phyloP scores from a whole-genome alignment of 2,888 invertebrate genomes.

The Eupithecia centaureata region DNA sequence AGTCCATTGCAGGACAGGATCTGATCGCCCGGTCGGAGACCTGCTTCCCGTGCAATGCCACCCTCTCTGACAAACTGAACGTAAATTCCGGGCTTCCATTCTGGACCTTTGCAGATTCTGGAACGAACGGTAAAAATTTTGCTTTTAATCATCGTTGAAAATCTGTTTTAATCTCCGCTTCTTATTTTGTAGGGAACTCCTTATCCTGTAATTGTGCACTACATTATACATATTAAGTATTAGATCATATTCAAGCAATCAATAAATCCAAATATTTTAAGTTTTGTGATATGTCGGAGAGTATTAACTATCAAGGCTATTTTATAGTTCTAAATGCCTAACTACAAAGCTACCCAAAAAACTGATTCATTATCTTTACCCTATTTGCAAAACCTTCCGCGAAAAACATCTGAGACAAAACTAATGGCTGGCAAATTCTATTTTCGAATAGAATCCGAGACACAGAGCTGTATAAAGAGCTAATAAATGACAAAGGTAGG shows the following conservation, averaged over 20 bases:
- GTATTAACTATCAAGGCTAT: background rate
- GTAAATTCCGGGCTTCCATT: conserved; percentile 94
- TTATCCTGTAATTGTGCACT: too few species aligned
- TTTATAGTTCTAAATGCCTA: too few species aligned
- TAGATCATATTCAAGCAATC: too few species aligned
- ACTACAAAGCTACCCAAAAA: too few species aligned
- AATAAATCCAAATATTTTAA: too few species aligned
- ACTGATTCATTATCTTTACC: background rate
- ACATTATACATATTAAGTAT: too few species aligned
- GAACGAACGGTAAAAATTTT: conserved; percentile 46
- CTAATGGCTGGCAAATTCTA: too few species aligned
- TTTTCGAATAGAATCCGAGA: background rate
- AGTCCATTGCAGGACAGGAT: conserved; percentile 94
- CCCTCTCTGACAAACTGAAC: conserved; percentile 95
- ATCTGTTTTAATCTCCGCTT: too few species aligned
- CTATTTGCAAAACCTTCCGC: background rate
- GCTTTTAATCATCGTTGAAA: too few species aligned
- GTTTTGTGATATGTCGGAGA: too few species aligned
- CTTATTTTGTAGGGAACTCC: too few species aligned
- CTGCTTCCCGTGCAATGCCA: conserved; percentile 94
- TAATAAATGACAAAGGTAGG: background rate
- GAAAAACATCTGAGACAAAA: background rate
- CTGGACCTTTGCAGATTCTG: conserved; percentile 93
- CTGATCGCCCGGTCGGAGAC: conserved; percentile 95
- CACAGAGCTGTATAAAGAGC: background rate